phyloP scores from a whole-genome alignment of 2,113 vertebrate genomes.

The Perca flavescens region DNA sequence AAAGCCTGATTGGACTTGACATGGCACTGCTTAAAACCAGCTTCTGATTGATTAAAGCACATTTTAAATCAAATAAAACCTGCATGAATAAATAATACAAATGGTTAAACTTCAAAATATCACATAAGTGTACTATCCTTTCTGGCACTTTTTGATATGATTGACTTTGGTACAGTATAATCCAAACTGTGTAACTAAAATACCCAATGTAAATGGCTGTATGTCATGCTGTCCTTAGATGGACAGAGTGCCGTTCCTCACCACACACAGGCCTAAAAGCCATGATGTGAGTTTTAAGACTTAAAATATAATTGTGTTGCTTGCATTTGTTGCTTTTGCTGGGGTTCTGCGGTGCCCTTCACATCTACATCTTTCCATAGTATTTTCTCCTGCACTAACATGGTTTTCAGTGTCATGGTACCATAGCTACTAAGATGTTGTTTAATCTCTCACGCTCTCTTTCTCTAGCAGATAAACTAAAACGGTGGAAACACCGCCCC shows the following conservation, averaged over 20 bases:
- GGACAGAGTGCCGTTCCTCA: background rate
- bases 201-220: background rate
- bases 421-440: background rate
- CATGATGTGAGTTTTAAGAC: conserved; percentile 52
- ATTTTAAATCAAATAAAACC: background rate
- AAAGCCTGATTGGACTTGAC: background rate
- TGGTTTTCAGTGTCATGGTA: background rate
- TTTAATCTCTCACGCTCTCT: background rate
- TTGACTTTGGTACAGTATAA: background rate
- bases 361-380: background rate
- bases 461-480: background rate
- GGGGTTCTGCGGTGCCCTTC: too few relatives aligned
- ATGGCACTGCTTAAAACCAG: background rate
- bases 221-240: conserved; percentile 12
- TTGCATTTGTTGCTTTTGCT: background rate
- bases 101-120: background rate
- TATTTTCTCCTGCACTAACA: background rate
- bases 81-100: background rate
- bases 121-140: background rate
- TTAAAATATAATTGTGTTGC: background rate
- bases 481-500: conserved; percentile 2
- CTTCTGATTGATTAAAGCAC: too few relatives aligned
- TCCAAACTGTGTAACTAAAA: background rate
- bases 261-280: conserved; percentile 25
- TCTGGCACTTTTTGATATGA: background rate